These are phyloP conservation scores for Clarias fuscus DNA, from an alignment of 2,797 vertebrate genomes.

Conservation along the genomic window DNA sequence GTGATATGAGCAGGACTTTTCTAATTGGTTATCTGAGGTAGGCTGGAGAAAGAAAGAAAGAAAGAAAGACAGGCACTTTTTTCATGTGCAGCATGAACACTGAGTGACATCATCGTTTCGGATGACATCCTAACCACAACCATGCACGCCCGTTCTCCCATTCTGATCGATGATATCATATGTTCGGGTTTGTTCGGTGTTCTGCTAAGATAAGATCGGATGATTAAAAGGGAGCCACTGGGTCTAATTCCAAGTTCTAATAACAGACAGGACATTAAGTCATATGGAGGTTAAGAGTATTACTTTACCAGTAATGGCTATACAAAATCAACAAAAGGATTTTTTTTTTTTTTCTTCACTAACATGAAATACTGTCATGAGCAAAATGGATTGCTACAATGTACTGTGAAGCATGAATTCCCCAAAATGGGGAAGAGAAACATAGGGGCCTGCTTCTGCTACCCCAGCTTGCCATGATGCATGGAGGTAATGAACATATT, in stretches of 20 bases:
- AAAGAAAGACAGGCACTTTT: conserved; percentile 1
- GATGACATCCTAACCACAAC: conserved; percentile 21
- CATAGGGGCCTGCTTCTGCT: conserved; percentile 13
- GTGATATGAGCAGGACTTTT: conserved; percentile 62
- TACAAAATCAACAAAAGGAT: conserved; percentile 13
- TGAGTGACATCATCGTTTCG: conserved; percentile 11
- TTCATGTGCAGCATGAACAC: background rate
- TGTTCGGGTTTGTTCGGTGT: conserved; percentile 1
- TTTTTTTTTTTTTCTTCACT: conserved; percentile 23
- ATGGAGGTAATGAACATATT: conserved; percentile 51
- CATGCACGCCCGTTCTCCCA: background rate
- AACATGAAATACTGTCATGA: conserved; percentile 29
- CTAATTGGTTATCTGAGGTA: conserved; percentile 79
- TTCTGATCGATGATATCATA: conserved; percentile 17
- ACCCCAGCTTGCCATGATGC: conserved; percentile 16
- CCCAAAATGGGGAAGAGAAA: conserved; percentile 8
- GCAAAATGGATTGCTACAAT: conserved; percentile 15
- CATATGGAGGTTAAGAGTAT: conserved; percentile 15
- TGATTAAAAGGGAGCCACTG: background rate
- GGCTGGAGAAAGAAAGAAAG: conserved; percentile 65
- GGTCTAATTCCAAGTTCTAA: conserved; percentile 2
- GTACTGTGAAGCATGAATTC: background rate
- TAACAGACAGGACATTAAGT: conserved; percentile 26
- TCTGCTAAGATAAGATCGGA: conserved; percentile 10
- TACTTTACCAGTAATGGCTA: conserved; percentile 19